Evolutionary conservation across 2,888 invertebrate genomes (phyloP).

Genomic region (Leptura quadrifasciata): DNA sequence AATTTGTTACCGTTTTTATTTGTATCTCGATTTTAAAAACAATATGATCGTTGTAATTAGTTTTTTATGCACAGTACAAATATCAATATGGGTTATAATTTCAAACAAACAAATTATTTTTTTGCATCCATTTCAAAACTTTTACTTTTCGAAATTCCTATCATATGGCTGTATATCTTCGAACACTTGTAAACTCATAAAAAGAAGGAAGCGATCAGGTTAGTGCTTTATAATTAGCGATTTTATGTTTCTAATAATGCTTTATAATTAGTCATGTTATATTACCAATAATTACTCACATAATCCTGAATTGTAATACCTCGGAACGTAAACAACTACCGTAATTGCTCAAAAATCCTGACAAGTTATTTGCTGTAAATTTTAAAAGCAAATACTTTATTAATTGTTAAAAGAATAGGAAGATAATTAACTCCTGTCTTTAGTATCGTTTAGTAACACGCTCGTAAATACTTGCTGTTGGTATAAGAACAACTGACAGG

Average conservation of each 20-base stretch:
- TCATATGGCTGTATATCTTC: background rate
- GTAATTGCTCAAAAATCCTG: background rate
- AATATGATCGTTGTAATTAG: background rate
- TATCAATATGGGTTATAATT: no score
- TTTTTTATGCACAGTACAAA: background rate
- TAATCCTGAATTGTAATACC: background rate
- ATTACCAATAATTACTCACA: background rate
- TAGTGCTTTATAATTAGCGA: background rate
- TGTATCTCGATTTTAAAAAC: background rate
- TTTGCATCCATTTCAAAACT: no score
- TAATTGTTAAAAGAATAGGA: no score
- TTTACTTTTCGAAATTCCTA: no score
- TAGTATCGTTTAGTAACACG: no score
- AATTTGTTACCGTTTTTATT: background rate
- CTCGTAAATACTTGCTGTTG: no score
- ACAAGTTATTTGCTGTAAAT: background rate
- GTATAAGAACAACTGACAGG: no score
- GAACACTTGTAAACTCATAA: background rate
- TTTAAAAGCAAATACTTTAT: no score
- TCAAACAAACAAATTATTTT: no score
- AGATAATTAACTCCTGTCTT: no score
- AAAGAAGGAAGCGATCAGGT: background rate
- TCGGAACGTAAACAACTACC: background rate
- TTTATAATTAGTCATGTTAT: background rate
- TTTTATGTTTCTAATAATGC: background rate